Evolutionary conservation across 35 echinoderm and acorn worm genomes (phyloP), one percentile per base, ranked within the genome.

Genomic region (Lytechinus pictus): DNA sequence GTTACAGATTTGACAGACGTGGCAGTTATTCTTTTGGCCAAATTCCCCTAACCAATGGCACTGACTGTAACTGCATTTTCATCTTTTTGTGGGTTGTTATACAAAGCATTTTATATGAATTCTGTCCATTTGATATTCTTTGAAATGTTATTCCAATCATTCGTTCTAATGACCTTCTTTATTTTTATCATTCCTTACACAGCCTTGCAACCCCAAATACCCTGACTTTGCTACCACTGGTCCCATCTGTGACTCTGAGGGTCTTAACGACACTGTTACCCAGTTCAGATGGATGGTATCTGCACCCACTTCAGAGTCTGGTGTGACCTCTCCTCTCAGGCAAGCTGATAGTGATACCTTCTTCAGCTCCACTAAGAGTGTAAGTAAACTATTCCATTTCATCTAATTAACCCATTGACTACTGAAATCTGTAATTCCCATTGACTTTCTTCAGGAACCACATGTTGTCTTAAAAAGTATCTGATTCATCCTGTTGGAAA

Each of bases 171-270:
- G 11, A 86, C 94, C 27, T 89, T 24, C 88, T 16, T 16, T 79
- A 79, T n/a, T 16, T 8, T 0, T 79, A 3, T 24, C 87, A 91
- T 94, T 89, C 27, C 33, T 53, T 54, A 54, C 55, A 56, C 91
- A 99, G 98, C 97, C 98, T 24, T 99, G 98, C 95, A 98, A 99
- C 96, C 98, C 98, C 86, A 99, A 99, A 90, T 96, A 99, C 94
- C 96, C 97, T 27, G 98, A 99, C 94, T 99, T 95, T 54, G 97
- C 91, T 28, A 97, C 95, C 54, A 98, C 98, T 86, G 98, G 98
- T 57, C 94, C 94, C 55, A 97, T 99, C 95, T 99, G 98, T 57
- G 91, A 53, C 13, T 95, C 94, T 60, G 97, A 99, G 87, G 96
- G 96, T 89, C 90, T 99, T 11, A 99, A 99, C 71, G 97, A 98